Conservation (phyloP, 2,797 vertebrate species). For the Dipus sagitta region DNA sequence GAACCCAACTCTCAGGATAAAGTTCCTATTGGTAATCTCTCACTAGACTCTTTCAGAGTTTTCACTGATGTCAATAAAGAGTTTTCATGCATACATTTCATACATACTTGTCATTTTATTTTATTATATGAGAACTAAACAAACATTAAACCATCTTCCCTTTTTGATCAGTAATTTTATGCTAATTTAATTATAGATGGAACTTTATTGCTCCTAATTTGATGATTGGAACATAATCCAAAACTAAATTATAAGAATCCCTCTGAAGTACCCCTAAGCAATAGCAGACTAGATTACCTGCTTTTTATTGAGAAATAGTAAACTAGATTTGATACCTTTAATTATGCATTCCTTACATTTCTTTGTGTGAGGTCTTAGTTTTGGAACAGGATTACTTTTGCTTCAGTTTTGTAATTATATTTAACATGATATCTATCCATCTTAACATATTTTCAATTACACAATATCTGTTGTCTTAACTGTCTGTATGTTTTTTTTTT, state of each 20-base stretch:
- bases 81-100: background rate
- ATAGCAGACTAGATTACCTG: background rate
- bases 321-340: background rate
- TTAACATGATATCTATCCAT: background rate
- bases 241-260: background rate
- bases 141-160: background rate
- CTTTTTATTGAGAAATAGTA: background rate
- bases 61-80: background rate
- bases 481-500: background rate
- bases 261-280: background rate
- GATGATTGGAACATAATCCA: slow-evolving; percentile 5
- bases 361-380: background rate
- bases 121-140: background rate
- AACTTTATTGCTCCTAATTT: background rate
- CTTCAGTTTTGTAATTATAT: background rate
- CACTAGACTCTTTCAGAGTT: background rate
- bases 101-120: background rate
- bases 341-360: no score
- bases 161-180: background rate
- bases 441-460: background rate
- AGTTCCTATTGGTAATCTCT: background rate
- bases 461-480: background rate
- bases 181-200: background rate
- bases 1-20: background rate
- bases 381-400: background rate